These are phyloP conservation scores for Stomatorhinus walkeri DNA, from an alignment of 2,797 vertebrate species.

Conservation along the genomic window DNA sequence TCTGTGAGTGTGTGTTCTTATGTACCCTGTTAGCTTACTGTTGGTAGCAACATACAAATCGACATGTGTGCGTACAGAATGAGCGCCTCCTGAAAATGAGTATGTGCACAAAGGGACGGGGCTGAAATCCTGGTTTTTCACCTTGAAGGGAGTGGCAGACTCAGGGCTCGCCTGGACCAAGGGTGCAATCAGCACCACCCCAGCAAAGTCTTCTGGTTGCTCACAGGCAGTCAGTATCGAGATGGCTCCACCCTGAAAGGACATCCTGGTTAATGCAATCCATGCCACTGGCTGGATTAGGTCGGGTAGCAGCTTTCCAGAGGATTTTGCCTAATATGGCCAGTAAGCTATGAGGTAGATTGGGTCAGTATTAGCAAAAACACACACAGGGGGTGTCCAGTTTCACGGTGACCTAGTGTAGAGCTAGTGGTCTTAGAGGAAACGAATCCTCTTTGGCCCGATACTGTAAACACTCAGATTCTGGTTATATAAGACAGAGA, in stretches of 20 bases:
- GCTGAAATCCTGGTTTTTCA: conserved; percentile 40
- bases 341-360: neutral
- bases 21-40: neutral
- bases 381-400: neutral
- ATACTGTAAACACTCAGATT: neutral
- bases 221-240: conserved; percentile 80
- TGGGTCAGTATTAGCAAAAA: neutral
- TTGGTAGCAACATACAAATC: neutral
- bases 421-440: neutral
- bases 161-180: conserved; percentile 85
- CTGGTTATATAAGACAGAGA: conserved; percentile 2
- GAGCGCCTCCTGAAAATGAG: neutral
- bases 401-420: neutral
- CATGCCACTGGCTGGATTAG: neutral
- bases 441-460: neutral
- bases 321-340: neutral
- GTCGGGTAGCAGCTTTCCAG: neutral
- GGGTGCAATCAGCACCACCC: conserved; percentile 82
- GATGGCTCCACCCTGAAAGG: conserved; percentile 81
- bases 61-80: neutral
- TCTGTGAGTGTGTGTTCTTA: neutral
- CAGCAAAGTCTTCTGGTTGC: conserved; percentile 72
- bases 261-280: neutral
- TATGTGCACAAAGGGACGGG: neutral
- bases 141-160: conserved; percentile 89